Evolutionary conservation across 1,140 invertebrate genomes (phyloP).

Genomic region (Zaprionus capensis): DNA sequence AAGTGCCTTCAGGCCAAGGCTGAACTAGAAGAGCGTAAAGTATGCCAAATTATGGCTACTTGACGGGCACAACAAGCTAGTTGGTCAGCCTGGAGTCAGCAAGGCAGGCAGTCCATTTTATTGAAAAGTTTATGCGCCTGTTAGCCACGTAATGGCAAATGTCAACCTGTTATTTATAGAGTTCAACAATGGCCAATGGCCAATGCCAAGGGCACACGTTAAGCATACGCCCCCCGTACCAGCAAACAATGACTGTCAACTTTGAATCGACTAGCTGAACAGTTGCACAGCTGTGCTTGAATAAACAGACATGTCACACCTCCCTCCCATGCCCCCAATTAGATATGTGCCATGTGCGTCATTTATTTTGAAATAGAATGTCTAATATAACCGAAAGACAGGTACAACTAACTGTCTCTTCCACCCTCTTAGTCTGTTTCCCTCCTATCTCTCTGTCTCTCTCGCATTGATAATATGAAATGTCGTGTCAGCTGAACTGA

Average conservation of each 20-base stretch:
- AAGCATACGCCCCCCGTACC: conserved; percentile 18
- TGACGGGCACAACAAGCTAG: background rate
- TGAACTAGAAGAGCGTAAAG: conserved; percentile 38
- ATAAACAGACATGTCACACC: background rate
- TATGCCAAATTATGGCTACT: conserved; percentile 47
- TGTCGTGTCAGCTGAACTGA: conserved; percentile 57
- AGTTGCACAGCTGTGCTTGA: conserved; percentile 7
- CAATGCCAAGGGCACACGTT: conserved; percentile 21
- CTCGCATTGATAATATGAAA: conserved; percentile 46
- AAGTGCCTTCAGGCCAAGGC: conserved; percentile 29
- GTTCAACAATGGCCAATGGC: conserved; percentile 20
- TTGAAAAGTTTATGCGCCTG: conserved; percentile 28
- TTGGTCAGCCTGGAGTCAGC: background rate
- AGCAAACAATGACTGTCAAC: conserved; percentile 13
- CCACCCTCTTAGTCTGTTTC: background rate
- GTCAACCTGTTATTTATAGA: conserved; percentile 33
- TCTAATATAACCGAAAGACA: background rate
- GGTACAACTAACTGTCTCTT: background rate
- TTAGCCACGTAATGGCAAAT: conserved; percentile 7
- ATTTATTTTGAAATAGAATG: conserved; percentile 20
- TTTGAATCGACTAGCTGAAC: conserved; percentile 5
- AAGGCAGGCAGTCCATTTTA: background rate
- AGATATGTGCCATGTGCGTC: conserved; percentile 29
- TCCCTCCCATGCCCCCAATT: background rate
- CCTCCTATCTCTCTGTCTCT: background rate